These are phyloP conservation scores for Lophochroa leadbeateri DNA, from an alignment of 2,113 vertebrate species.

Conservation along the genomic window DNA sequence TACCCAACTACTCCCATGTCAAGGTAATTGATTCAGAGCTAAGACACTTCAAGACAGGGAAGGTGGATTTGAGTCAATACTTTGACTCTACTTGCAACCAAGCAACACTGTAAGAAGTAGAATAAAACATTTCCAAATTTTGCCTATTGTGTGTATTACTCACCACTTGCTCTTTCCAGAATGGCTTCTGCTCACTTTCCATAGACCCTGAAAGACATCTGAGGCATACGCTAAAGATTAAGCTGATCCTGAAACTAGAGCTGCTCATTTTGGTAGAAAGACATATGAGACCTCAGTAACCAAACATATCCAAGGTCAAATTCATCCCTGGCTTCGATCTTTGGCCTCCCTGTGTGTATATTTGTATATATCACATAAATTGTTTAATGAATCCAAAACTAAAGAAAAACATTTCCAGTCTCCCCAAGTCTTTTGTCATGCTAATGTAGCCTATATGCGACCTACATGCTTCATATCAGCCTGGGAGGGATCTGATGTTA, in stretches of 20 bases:
- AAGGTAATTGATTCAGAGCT: not conserved
- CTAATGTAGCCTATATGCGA: not conserved
- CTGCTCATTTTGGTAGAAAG: not conserved
- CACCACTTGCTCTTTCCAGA: not conserved
- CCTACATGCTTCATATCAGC: not conserved
- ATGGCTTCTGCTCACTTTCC: not conserved
- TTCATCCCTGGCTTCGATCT: not conserved
- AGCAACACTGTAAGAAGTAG: not conserved
- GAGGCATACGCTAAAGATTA: not conserved
- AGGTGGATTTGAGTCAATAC: not conserved
- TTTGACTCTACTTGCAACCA: not conserved
- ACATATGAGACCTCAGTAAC: not conserved
- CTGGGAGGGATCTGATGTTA: not conserved
- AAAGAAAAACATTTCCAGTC: not conserved
- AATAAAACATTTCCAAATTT: not conserved
- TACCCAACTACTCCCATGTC: not conserved
- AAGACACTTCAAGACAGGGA: not conserved
- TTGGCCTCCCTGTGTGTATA: not conserved
- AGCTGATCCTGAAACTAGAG: conserved; percentile 49
- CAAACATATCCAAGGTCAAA: conserved; percentile 12
- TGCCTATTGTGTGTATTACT: not conserved
- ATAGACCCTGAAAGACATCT: not conserved
- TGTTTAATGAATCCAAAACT: not conserved
- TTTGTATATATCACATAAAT: not conserved
- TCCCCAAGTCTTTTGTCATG: not conserved